phyloP scores from a whole-genome alignment of 2,888 invertebrate species.

The Plebejus melissa region DNA sequence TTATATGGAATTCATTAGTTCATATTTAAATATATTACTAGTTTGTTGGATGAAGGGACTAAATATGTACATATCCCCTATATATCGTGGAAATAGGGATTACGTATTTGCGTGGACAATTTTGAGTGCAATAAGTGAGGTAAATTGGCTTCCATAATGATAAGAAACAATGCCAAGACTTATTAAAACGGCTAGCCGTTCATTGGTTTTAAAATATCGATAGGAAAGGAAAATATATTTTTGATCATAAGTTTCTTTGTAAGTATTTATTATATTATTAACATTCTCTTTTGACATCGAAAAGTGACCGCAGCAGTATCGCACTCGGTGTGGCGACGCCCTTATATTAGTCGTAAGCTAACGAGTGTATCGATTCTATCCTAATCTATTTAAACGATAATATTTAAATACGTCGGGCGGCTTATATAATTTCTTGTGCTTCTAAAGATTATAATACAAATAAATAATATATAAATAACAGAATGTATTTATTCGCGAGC shows the following conservation, averaged over 20 bases:
- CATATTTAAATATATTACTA: not conserved
- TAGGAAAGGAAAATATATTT: not conserved
- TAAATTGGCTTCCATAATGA: not conserved
- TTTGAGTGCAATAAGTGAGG: not conserved
- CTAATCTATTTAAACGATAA: conserved; percentile 18
- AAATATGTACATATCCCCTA: not conserved
- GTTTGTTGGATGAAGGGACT: not conserved
- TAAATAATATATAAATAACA: conserved; percentile 30
- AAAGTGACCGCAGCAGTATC: not conserved
- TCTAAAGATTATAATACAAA: conserved; percentile 29
- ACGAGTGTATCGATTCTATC: conserved; percentile 25
- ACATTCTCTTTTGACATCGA: not conserved
- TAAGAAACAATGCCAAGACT: not conserved
- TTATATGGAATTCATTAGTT: not conserved
- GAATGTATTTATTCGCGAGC: conserved; percentile 49
- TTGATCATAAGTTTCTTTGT: not conserved
- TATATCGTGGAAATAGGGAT: not conserved
- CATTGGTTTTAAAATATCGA: not conserved
- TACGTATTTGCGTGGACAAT: not conserved
- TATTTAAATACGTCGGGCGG: conserved; percentile 18
- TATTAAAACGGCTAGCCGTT: not conserved
- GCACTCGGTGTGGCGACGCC: conserved; percentile 21
- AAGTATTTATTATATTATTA: not conserved
- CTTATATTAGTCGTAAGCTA: conserved; percentile 26
- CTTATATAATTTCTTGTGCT: conserved; percentile 28